phyloP scores from a whole-genome alignment of 2,113 vertebrate species.

The Cryptotis parvus region DNA sequence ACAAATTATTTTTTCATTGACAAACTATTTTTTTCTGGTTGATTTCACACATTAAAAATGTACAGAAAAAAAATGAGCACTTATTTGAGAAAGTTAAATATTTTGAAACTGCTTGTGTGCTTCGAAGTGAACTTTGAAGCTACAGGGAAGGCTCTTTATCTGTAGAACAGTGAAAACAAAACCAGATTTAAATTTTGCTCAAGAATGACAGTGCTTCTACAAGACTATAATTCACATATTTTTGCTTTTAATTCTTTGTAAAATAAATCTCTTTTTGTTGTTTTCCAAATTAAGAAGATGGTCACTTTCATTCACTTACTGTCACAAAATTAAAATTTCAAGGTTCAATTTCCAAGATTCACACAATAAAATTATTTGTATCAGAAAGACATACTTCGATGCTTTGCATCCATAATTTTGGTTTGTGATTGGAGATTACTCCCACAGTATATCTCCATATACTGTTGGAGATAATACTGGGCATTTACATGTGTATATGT shows the following conservation, averaged over 20 bases:
- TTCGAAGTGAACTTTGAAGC: constrained; percentile 23
- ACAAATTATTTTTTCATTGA: background rate
- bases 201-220: background rate
- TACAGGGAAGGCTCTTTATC: background rate
- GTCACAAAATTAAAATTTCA: background rate
- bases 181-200: background rate
- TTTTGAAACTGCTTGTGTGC: background rate
- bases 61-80: background rate
- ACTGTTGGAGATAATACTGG: rapidly evolving
- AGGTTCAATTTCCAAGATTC: constrained; percentile 12
- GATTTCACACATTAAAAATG: background rate
- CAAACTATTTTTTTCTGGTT: background rate
- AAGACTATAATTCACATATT: background rate
- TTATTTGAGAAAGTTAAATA: background rate
- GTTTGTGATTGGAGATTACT: no score
- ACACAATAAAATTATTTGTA: background rate
- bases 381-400: no score
- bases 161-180: background rate
- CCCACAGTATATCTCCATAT: no score
- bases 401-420: no score
- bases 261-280: background rate
- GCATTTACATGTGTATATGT: background rate
- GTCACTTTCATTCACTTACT: background rate
- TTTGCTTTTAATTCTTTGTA: background rate
- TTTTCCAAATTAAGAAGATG: background rate